Conservation (phyloP, 2,888 invertebrate genomes). For the Morinoia aosen region DNA sequence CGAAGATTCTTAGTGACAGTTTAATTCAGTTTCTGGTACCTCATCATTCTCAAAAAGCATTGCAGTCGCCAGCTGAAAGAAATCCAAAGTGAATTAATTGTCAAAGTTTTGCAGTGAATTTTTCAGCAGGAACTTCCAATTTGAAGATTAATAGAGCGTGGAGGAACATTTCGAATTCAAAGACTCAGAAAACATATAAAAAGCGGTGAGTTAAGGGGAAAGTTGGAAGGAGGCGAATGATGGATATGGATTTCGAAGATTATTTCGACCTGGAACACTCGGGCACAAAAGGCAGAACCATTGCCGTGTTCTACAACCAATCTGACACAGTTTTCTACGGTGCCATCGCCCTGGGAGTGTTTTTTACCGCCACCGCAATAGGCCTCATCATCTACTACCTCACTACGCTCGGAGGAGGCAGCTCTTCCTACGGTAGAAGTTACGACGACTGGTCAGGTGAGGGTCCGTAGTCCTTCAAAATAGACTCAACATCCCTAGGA, state of each 20-base stretch:
- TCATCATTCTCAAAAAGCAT: background rate
- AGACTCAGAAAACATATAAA: background rate
- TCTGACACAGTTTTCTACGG: conserved; percentile 18
- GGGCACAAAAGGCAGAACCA: background rate
- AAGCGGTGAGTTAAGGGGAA: background rate
- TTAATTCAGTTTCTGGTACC: background rate
- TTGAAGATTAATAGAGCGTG: background rate
- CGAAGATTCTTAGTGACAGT: background rate
- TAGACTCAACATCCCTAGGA: no score
- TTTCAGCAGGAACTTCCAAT: background rate
- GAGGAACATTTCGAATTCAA: background rate
- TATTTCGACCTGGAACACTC: background rate
- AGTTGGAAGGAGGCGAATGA: background rate
- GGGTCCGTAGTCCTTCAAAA: background rate
- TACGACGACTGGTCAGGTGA: conserved; percentile 33
- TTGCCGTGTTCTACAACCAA: conserved; percentile 18
- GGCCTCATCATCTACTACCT: conserved; percentile 23
- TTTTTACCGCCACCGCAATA: conserved; percentile 21
- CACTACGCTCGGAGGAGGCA: background rate
- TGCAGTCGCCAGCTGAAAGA: background rate
- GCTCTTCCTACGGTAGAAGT: background rate
- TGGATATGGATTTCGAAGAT: background rate
- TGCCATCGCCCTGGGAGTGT: conserved; percentile 24
- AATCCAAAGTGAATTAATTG: background rate
- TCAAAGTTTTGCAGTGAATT: background rate